Percentiles rank a stretch among this genome's conserved stretches.
Conservation (phyloP, 92 coral and sea anemone species). For the Diadumene lineata region DNA sequence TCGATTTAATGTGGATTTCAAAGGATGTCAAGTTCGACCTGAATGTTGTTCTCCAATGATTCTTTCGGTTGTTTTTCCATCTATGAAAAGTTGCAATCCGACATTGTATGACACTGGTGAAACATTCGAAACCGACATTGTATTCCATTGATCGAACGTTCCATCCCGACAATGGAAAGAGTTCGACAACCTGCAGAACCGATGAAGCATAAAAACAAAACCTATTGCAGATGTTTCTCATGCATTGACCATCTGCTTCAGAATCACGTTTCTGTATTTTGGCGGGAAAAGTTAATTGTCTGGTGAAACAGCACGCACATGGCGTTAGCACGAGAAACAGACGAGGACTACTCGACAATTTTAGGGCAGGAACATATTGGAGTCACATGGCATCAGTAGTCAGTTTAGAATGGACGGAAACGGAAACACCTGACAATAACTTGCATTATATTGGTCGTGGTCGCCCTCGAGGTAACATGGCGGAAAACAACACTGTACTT, state of each 20-base stretch:
- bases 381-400: neutral
- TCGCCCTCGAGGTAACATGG: too few species aligned
- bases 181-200: conserved; percentile 3
- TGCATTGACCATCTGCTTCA: neutral
- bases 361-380: neutral
- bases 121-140: too few species aligned
- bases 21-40: too few species aligned
- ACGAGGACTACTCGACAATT: conserved; percentile 1
- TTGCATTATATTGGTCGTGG: too few species aligned
- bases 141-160: neutral
- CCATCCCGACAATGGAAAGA: neutral
- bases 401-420: neutral
- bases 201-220: conserved; percentile 10
- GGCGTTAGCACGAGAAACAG: neutral
- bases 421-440: too few species aligned
- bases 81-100: too few species aligned
- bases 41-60: too few species aligned
- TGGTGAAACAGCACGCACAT: conserved; percentile 15
- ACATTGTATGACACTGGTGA: too few species aligned
- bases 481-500: too few species aligned
- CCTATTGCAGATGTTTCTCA: conserved; percentile 29
- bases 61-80: too few species aligned
- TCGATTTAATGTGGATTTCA: too few species aligned
- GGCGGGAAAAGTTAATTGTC: conserved; percentile 52
- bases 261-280: conserved; percentile 16